These are phyloP conservation scores for Premnoplex brunnescens DNA, from an alignment of 2,797 vertebrate genomes.

Conservation along the genomic window DNA sequence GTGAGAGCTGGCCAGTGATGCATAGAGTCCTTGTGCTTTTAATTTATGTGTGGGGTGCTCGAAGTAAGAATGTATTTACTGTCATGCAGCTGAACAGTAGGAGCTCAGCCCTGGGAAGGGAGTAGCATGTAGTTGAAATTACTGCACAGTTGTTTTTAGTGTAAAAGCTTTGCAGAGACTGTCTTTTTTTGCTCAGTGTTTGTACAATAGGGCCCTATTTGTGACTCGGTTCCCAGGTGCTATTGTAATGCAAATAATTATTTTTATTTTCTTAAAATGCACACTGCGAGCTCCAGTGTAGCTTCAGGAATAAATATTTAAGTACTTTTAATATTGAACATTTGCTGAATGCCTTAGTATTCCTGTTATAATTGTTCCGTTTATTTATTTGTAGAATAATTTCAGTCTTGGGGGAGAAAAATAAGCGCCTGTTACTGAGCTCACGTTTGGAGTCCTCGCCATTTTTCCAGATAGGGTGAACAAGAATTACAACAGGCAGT, in stretches of 20 bases:
- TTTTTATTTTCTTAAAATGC: not conserved
- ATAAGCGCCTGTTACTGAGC: not conserved
- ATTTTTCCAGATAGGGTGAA: not conserved
- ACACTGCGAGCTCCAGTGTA: not conserved
- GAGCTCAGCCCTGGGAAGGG: not conserved
- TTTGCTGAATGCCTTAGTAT: not conserved
- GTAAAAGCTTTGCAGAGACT: not conserved
- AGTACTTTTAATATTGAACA: slow-evolving; percentile 20
- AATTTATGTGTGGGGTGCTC: slow-evolving; percentile 7
- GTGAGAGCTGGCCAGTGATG: not conserved
- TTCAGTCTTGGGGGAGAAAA: not conserved
- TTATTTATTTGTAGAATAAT: not conserved
- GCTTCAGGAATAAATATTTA: slow-evolving; percentile 50
- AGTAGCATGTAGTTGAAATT: not conserved
- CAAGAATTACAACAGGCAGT: not conserved
- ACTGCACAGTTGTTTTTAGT: not conserved
- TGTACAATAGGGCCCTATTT: not conserved
- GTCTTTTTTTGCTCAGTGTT: not conserved
- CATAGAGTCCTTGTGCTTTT: not conserved
- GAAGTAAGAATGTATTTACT: slow-evolving; percentile 5
- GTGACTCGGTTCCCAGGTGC: slow-evolving; percentile 19
- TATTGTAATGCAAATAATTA: slow-evolving; percentile 17
- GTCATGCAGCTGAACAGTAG: not conserved
- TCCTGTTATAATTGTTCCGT: not conserved
- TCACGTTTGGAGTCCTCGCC: not conserved